phyloP scores from a whole-genome alignment of 1,140 invertebrate species.

The Halesus radiatus region DNA sequence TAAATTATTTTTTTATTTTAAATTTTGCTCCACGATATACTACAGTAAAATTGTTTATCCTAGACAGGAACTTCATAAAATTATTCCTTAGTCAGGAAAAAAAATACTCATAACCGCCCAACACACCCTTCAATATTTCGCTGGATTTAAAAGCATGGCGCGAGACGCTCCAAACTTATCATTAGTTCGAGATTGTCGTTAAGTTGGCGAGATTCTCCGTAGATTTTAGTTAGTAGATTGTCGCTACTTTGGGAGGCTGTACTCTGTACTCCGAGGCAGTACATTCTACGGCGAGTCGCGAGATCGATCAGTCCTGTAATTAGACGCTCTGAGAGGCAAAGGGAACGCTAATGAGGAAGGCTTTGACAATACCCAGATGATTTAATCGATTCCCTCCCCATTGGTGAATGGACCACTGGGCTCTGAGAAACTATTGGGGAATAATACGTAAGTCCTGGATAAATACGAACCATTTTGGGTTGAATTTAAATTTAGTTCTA shows the following conservation, averaged over 20 bases:
- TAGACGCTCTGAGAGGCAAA: slow-evolving; percentile 35
- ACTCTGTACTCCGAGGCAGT: neutral
- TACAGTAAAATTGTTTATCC: too few relatives aligned
- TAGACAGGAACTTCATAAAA: too few relatives aligned
- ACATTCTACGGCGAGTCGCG: neutral
- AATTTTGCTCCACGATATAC: too few relatives aligned
- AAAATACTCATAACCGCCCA: neutral
- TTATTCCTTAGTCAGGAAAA: too few relatives aligned
- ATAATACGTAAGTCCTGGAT: too few relatives aligned
- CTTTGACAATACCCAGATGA: slow-evolving; percentile 23
- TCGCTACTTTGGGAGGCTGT: neutral
- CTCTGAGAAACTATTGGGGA: neutral
- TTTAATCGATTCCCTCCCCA: neutral
- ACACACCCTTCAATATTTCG: neutral
- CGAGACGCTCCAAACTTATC: slow-evolving; percentile 19
- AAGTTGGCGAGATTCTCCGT: slow-evolving; percentile 5
- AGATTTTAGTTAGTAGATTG: slow-evolving; percentile 10
- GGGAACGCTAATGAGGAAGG: slow-evolving; percentile 32
- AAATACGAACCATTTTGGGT: neutral
- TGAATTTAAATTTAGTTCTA: too few relatives aligned
- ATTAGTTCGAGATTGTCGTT: slow-evolving; percentile 29
- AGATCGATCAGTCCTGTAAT: slow-evolving; percentile 38
- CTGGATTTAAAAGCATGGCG: slow-evolving; percentile 18
- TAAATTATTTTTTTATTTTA: too few relatives aligned
- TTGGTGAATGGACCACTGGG: neutral